phyloP scores from a whole-genome alignment of 1,140 invertebrate species.

The Drosophila sucinea region DNA sequence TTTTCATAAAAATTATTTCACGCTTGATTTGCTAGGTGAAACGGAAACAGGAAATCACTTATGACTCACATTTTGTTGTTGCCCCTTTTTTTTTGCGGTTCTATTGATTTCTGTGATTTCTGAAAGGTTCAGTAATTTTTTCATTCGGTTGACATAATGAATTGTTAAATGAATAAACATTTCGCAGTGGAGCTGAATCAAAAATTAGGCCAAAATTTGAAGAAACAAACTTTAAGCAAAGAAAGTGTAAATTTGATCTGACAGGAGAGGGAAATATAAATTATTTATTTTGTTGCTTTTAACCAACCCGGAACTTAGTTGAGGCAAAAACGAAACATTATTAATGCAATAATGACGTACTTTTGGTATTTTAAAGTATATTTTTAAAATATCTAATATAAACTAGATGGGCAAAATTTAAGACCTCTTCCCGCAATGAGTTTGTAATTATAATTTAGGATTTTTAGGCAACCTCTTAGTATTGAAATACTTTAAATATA shows the following conservation, averaged over 20 bases:
- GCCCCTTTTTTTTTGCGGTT: constrained; percentile 28
- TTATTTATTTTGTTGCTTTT: no score
- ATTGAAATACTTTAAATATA: no score
- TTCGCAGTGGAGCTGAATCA: not conserved
- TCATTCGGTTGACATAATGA: constrained; percentile 54
- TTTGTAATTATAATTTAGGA: no score
- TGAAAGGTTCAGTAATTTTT: constrained; percentile 59
- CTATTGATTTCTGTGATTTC: constrained; percentile 70
- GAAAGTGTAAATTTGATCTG: not conserved
- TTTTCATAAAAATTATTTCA: constrained; percentile 75
- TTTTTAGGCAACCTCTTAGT: no score
- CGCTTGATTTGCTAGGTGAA: constrained; percentile 68
- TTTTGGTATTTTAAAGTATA: no score
- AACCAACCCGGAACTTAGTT: not conserved
- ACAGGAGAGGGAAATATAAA: no score
- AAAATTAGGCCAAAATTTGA: not conserved
- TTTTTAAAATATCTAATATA: no score
- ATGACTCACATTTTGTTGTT: constrained; percentile 71
- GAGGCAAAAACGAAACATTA: no score
- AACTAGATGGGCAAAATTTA: no score
- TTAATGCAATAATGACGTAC: no score
- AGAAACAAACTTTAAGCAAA: not conserved
- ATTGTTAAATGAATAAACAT: constrained; percentile 29
- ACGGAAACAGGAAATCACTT: constrained; percentile 74
- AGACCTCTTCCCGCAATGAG: no score